Base-by-base conservation (phyloP, 2,797 vertebrate genomes). In the Zenarchopterus dispar region DNA sequence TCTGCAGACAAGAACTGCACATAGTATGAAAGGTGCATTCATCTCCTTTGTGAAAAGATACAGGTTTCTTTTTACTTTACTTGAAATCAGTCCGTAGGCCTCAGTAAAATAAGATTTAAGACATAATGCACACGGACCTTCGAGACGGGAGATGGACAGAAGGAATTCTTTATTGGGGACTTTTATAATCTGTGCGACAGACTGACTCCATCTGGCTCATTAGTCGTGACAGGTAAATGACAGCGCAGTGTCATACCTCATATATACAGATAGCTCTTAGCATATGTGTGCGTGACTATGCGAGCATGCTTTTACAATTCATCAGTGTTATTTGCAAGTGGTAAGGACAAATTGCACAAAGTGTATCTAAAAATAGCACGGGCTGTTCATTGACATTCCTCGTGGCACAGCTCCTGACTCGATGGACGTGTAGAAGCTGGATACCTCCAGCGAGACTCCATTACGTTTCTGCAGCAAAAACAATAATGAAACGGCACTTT, bases 321-420 rank as follows among this genome's bases (percentile, higher is more conserved):
- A 58, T 69, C 33, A 43, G 13, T 19, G n/a, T 76, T 75, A 48
- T 39, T 45, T 39, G 61, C 67, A 49, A 75, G 70, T 60, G 66
- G 61, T 64, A 60, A 78, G 71, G 75, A 82, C 51, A 57, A 76
- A 79, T 80, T 64, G 67, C 33, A 78, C 54, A 70, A 62, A 82
- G 71, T 83, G 76, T 47, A 64, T 18, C 84, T 90, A 90, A 84
- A 90, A 88, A 90, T 91, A 91, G 74, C 50, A 5, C 24, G 8
- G 57, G 56, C 17, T 65, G 65, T 69, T 91, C 76, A 89, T 91
- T 91, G 81, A 77, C 80, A 92, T 90, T 87, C 86, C 43, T 56
- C 44, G 8, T 56, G 59, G 82, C 66, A 62, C 42, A 18, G 47
- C 55, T 71, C 58, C 56, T 70, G 50, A 51, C 66, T 44, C 77